Base-by-base conservation (phyloP, 2,113 vertebrate genomes). In the Coturnix japonica region DNA sequence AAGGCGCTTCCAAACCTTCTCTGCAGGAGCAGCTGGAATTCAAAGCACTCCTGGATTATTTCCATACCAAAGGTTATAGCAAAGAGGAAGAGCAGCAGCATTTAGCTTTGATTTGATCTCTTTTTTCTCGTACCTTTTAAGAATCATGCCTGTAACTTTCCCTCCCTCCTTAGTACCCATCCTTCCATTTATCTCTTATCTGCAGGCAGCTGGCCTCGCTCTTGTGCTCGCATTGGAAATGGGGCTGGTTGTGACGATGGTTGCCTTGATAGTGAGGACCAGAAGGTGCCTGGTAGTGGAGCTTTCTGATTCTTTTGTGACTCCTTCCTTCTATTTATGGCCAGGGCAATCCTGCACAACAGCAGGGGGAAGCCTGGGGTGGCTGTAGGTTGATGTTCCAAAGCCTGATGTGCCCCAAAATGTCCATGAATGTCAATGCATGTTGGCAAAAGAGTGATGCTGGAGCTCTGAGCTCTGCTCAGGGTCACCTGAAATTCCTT, bases 401-500 rank as follows among this genome's bases (percentile, higher is more conserved):
- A 1, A 25, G 47, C 46, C 37, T 44, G 37, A 9, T 9, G 28
- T 37, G 51, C 30, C 46, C n/a, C 21, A 87, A 53, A 44, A 26
- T 2, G 1, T 8, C 83, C 80, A 41, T 8, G 47, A 56, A 73
- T 0, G 1, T 8, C 13, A 85, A 6, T 2, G 0, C 7, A 2
- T 4, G 0, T 26, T 8, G 9, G 6, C 49, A 87, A 66, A 80
- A 46, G 18, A 5, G 9, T 31, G 14, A 28, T 31, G 77, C 22
- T 22, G 6, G 49, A 43, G 33, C 3, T 43, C 12, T 11, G 33
- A 73, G 56, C 44, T 3, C 0, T 21, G 33, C 4, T 12, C 43
- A 30, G 63, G 67, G 43, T 1, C 26, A 35, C 4, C 15, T 11
- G 83, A 26, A 56, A 30, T 31, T 1, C 4, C 46, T 51, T 2